phyloP scores from a whole-genome alignment of 2,888 invertebrate species.

The Chymomyza amoena region DNA sequence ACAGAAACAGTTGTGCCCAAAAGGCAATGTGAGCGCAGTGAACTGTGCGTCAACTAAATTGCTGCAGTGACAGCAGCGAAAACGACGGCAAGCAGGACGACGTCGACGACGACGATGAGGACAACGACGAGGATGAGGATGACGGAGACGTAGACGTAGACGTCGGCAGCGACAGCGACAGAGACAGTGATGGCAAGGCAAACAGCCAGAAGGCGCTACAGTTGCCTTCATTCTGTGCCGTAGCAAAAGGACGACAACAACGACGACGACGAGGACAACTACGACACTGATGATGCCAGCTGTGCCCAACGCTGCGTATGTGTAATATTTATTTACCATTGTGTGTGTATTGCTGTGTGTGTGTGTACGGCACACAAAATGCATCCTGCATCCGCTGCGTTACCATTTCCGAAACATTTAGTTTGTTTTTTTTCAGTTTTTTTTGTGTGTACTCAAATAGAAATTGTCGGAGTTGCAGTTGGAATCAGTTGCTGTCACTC shows the following conservation, averaged over 20 bases:
- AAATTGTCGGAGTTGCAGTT: slow-evolving; percentile 34
- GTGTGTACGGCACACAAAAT: slow-evolving; percentile 43
- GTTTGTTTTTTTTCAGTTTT: slow-evolving; percentile 7
- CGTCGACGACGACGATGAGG: neutral
- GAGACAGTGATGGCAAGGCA: neutral
- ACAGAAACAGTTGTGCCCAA: slow-evolving; percentile 1
- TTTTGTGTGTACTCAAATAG: slow-evolving; percentile 8
- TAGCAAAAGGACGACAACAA: neutral
- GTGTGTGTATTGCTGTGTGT: neutral
- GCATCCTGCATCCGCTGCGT: slow-evolving; percentile 59
- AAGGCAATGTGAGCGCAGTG: slow-evolving; percentile 39
- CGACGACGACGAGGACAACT: neutral
- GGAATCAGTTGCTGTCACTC: slow-evolving; percentile 58
- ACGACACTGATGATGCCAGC: slow-evolving; percentile 53
- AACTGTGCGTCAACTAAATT: slow-evolving; percentile 26
- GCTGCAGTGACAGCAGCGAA: neutral
- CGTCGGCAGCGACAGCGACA: neutral
- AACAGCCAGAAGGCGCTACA: neutral
- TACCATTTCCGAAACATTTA: slow-evolving; percentile 72
- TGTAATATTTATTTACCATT: slow-evolving; percentile 22
- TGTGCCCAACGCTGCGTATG: slow-evolving; percentile 47
- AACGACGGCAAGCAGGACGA: neutral
- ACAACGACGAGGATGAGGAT: neutral
- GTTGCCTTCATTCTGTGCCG: neutral
- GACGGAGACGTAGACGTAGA: neutral